Base-by-base conservation (phyloP, 1,140 invertebrate species). In the Araneus ventricosus region DNA sequence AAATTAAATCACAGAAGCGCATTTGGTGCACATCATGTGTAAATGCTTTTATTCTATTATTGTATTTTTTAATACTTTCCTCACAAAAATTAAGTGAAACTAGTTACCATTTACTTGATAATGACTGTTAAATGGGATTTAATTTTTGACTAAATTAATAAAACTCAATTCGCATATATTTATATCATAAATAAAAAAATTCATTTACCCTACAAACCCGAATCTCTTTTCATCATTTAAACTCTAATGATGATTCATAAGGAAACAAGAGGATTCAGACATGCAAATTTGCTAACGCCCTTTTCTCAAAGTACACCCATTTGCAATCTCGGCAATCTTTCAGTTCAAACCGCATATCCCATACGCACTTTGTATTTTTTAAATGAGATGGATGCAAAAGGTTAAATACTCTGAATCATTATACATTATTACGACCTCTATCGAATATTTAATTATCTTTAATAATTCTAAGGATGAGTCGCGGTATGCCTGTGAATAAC, bases 351-450 rank as follows among this genome's bases (percentile, higher is more conserved):
- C 30, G 30, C 70, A 37, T 37, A 34, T 20, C 37, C 30, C 30
- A 22, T 75, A 14, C 45, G 17, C 8, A 52, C 0, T 14, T 52
- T 52, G 45, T 14, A 52, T 10, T 52, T 52, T 52, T 14, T 14
- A 52, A 52, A 52, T 17, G 10, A 75, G 30, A 75, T 67, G 27
- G 63, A 67, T 67, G 63, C 27, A 67, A n/a, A 67, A 27, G 27
- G 63, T 34, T 75, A 75, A 75, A 75, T 37, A 34, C 20, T 75
- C 30, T 37, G 70, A 75, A 34, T 75, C 30, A 75, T 75, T 75
- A 75, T 34, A 30, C 70, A 20, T 34, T 75, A 75, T 75, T 75
- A 75, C 30, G 30, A 34, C 17, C 14, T 30, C 34, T 34, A 37
- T 34, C 17, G 2, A 75, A 75, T 20, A 75, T 75, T 75, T 75